Percentiles rank a stretch among this genome's conserved stretches.
Conservation (phyloP, 1,140 invertebrate species). For the Batillaria attramentaria region DNA sequence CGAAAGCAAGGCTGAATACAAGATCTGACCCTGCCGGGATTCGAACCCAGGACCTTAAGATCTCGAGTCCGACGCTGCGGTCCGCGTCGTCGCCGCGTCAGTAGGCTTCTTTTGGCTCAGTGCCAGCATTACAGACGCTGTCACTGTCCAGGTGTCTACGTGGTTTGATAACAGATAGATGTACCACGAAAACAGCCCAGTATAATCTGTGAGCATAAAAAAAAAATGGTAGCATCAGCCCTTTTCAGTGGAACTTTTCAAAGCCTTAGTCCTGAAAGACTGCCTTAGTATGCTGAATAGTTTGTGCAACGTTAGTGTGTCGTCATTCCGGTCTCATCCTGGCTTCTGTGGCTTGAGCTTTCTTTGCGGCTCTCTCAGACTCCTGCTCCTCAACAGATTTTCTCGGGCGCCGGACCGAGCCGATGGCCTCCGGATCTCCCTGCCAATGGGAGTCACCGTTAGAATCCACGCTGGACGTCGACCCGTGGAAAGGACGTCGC, state of each 20-base stretch:
- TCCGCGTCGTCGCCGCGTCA: too few species aligned
- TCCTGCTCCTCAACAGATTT: constrained; percentile 52
- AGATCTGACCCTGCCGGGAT: too few species aligned
- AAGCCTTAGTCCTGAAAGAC: neutral
- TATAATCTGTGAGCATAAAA: neutral
- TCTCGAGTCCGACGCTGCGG: too few species aligned
- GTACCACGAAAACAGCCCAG: too few species aligned
- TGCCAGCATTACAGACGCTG: too few species aligned
- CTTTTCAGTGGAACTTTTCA: neutral
- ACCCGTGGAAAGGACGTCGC: constrained; percentile 11
- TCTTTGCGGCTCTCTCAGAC: constrained; percentile 6
- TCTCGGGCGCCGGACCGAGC: constrained; percentile 48
- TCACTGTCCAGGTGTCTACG: too few species aligned
- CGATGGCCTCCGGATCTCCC: constrained; percentile 52
- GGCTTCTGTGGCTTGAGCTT: too few species aligned
- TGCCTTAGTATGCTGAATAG: neutral
- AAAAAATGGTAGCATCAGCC: neutral
- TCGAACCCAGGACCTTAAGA: too few species aligned
- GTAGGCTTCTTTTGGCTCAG: too few species aligned
- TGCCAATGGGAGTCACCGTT: constrained; percentile 37
- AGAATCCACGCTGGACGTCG: constrained; percentile 40
- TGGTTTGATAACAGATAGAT: too few species aligned
- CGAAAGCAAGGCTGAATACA: too few species aligned
- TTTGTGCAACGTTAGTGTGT: neutral
- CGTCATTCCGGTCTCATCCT: neutral